A percentile compares a stretch with the other conserved stretches of the same genome.
phyloP scores from a whole-genome alignment of 1,140 invertebrate species.

The Luehdorfia chinensis region DNA sequence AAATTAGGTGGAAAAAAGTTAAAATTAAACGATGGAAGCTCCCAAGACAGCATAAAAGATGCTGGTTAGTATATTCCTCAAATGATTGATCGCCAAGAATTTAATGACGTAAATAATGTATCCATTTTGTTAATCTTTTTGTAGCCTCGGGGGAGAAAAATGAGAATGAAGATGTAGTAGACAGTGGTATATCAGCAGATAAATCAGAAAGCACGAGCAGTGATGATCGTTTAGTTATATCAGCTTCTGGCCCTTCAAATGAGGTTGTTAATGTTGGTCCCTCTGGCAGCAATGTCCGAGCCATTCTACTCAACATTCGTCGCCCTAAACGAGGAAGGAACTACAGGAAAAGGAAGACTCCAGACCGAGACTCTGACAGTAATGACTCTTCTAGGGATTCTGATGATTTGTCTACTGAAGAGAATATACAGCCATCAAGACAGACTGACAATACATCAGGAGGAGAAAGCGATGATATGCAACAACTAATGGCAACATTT shows the following conservation, averaged over 20 bases:
- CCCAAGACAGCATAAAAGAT: slow-evolving; percentile 60
- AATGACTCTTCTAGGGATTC: slow-evolving; percentile 59
- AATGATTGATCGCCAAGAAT: slow-evolving; percentile 6
- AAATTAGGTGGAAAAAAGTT: slow-evolving; percentile 59
- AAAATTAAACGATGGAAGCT: slow-evolving; percentile 69
- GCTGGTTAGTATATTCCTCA: slow-evolving; percentile 37
- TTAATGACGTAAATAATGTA: slow-evolving; percentile 37
- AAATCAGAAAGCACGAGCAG: slow-evolving; percentile 72
- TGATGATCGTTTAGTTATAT: slow-evolving; percentile 40
- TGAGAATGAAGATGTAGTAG: slow-evolving; percentile 62
- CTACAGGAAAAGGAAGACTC: slow-evolving; percentile 62
- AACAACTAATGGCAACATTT: slow-evolving; percentile 19
- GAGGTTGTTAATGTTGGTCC: slow-evolving; percentile 49
- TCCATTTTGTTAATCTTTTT: slow-evolving; percentile 44
- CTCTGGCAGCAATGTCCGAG: slow-evolving; percentile 50
- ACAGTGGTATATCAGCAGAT: slow-evolving; percentile 69
- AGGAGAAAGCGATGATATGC: slow-evolving; percentile 18
- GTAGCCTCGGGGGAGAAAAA: slow-evolving; percentile 45
- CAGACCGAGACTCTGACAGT: slow-evolving; percentile 53
- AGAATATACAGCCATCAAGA: slow-evolving; percentile 22
- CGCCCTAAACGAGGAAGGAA: slow-evolving; percentile 42
- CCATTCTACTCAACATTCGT: slow-evolving; percentile 53
- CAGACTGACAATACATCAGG: slow-evolving; percentile 23
- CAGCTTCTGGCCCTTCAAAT: slow-evolving; percentile 42
- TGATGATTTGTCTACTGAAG: slow-evolving; percentile 55